Evolutionary conservation across 2,797 vertebrate genomes (phyloP), one percentile per base, ranked within the genome.

Genomic region (Agapornis canus): DNA sequence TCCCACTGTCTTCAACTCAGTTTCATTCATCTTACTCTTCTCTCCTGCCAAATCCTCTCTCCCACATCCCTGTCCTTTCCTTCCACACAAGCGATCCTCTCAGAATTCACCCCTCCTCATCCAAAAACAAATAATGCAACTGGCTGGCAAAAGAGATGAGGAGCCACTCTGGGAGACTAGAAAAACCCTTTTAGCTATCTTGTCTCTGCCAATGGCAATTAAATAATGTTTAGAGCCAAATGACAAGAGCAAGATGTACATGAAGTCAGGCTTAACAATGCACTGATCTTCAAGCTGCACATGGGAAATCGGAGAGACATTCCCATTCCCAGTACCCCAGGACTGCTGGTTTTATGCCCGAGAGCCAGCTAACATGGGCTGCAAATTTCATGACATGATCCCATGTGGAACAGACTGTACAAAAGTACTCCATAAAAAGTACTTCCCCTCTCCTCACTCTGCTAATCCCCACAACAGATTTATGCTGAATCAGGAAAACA

Each of bases 331-430:
- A 78, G 3, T 60, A 45, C 9, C 7, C 11, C 35, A 75, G 37
- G n/a, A 52, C 54, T 40, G 48, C 16, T 60, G 13, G 23, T 9
- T 91, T 91, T 83, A 45, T 78, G 48, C 32, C 76, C 66, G 17
- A 51, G 7, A 82, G 59, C 20, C 48, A 66, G 39, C 19, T 77
- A 63, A 63, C 8, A 7, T 5, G 12, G 19, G 35, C 45, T 78
- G 37, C 18, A 86, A 75, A 83, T 91, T 89, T 81, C 79, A 69
- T 65, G 0, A 64, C 26, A 22, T 25, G 16, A 23, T 47, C 79
- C 37, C 21, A 32, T 12, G 31, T 0, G 0, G n/a, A 80, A 48
- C 13, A 63, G 78, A 42, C 31, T n/a, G 31, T 68, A 52, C 37
- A 63, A 66, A 27, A 75, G 9, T 52, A 7, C 9, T 78, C 57